Evolutionary conservation across 64 coral and sea anemone species (phyloP).

Genomic region (Montipora capricornis): DNA sequence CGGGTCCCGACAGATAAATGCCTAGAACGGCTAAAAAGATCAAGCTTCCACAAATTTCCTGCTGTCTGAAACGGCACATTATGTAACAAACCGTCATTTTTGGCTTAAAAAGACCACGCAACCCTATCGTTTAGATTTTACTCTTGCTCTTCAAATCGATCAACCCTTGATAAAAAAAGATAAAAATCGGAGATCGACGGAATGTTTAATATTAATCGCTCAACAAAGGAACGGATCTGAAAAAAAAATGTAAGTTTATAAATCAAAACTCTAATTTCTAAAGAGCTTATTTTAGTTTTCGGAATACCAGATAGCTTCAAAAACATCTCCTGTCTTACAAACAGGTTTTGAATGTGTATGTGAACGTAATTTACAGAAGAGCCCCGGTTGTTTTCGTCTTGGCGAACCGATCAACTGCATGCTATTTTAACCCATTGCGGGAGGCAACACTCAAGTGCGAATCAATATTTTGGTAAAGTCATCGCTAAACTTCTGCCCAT

Average conservation of each 20-base stretch:
- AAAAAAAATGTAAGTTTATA: no score
- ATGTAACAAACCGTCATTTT: background rate
- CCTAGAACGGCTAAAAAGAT: constrained; percentile 18
- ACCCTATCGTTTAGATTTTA: background rate
- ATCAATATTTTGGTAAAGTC: constrained; percentile 22
- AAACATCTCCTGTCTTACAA: background rate
- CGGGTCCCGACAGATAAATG: constrained; percentile 5
- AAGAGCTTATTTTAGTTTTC: background rate
- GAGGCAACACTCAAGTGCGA: constrained; percentile 31
- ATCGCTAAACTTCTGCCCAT: constrained; percentile 1
- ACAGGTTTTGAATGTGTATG: background rate
- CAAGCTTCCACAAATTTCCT: constrained; percentile 16
- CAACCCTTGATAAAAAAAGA: background rate
- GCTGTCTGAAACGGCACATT: background rate
- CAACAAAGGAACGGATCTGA: background rate
- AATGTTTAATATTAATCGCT: no score
- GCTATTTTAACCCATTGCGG: constrained; percentile 41
- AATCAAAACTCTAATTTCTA: no score
- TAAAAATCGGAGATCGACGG: background rate
- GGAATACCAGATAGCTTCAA: background rate
- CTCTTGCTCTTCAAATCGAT: background rate
- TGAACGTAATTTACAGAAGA: background rate
- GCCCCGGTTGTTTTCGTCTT: background rate
- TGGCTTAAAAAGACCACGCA: background rate
- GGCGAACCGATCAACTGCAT: background rate